Percentiles rank a stretch among this genome's conserved stretches.
These are phyloP conservation scores for Myrmecobius fasciatus DNA, from an alignment of 2,113 vertebrate genomes.

Conservation along the genomic window DNA sequence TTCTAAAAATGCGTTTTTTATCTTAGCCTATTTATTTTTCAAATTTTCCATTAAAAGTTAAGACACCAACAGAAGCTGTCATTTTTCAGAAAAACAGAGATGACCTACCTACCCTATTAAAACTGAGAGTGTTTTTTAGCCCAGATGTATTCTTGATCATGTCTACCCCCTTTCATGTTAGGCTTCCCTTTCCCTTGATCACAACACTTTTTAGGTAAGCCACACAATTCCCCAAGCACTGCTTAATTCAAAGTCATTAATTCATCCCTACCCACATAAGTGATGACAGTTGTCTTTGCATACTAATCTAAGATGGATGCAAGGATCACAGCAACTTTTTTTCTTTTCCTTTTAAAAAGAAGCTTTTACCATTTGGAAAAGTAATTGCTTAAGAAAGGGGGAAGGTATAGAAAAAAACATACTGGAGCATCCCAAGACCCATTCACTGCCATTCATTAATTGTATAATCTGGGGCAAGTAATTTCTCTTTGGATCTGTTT, in stretches of 20 bases:
- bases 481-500: not conserved
- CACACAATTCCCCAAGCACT: constrained; percentile 49
- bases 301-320: constrained; percentile 37
- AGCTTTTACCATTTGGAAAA: constrained; percentile 8
- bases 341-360: not conserved
- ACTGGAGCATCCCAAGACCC: not conserved
- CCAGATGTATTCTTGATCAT: constrained; percentile 39
- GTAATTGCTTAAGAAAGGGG: not conserved
- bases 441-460: not conserved
- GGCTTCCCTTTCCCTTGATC: constrained; percentile 23
- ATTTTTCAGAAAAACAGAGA: constrained; percentile 37
- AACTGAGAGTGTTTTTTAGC: constrained; percentile 35
- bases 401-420: not conserved
- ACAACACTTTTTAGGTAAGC: constrained; percentile 37
- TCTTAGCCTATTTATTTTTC: constrained; percentile 31
- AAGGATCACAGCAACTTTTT: constrained; percentile 7
- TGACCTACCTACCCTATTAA: constrained; percentile 21
- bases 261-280: not conserved
- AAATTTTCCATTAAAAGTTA: constrained; percentile 26
- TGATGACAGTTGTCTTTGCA: constrained; percentile 36
- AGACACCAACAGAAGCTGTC: constrained; percentile 27
- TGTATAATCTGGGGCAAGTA: not conserved
- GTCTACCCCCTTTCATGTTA: constrained; percentile 35
- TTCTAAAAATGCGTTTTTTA: constrained; percentile 39
- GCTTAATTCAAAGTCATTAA: constrained; percentile 57